phyloP scores from a whole-genome alignment of 1,140 invertebrate genomes.

The Drosophila kepulauana region DNA sequence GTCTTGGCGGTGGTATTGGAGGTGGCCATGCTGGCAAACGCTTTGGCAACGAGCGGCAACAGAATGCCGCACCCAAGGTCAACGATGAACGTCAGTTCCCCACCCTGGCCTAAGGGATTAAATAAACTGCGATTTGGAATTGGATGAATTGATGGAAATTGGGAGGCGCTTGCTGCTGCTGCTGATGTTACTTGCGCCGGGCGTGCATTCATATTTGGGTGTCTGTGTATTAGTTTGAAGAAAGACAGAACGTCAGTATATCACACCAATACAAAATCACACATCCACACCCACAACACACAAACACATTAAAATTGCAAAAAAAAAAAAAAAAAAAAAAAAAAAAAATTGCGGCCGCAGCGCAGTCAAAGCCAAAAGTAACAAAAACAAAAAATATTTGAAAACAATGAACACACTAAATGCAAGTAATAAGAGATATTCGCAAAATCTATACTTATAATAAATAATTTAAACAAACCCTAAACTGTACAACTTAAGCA shows the following conservation, averaged over 20 bases:
- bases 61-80: constrained; percentile 92
- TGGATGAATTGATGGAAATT: constrained; percentile 4
- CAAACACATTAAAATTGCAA: constrained; percentile 17
- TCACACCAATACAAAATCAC: constrained; percentile 10
- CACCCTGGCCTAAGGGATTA: constrained; percentile 88
- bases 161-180: constrained; percentile 23
- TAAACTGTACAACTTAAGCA: constrained; percentile 52
- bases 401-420: constrained; percentile 41
- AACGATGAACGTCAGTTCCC: constrained; percentile 98
- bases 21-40: constrained; percentile 69
- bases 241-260: constrained; percentile 32
- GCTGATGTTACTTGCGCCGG: constrained; percentile 26
- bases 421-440: constrained; percentile 46
- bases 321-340: constrained; percentile 37
- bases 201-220: constrained; percentile 42
- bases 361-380: constrained; percentile 71
- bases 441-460: constrained; percentile 56
- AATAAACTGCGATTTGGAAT: constrained; percentile 19
- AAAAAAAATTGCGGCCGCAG: constrained; percentile 35
- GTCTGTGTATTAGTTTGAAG: constrained; percentile 26
- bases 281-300: constrained; percentile 9
- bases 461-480: constrained; percentile 59
- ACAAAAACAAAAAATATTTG: constrained; percentile 58
- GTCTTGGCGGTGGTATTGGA: constrained; percentile 75
- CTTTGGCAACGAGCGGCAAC: constrained; percentile 72